Percentiles rank a stretch among this genome's conserved stretches.
Conservation (phyloP, 2,888 invertebrate species). For the Drosophila merina region DNA sequence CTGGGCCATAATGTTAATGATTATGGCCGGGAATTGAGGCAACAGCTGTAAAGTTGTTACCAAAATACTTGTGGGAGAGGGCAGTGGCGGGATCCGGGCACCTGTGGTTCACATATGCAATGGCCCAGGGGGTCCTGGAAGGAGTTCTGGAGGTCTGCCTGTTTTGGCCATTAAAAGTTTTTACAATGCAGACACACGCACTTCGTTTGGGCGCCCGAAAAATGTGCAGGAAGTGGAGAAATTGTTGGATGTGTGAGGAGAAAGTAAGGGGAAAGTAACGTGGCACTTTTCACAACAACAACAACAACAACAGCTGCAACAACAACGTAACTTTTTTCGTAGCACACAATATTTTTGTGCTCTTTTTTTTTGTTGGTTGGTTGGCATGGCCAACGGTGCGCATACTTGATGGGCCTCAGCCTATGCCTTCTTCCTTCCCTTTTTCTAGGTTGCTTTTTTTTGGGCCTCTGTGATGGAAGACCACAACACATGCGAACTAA, state of each 20-base stretch:
- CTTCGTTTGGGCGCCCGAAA: constrained; percentile 44
- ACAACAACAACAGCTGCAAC: constrained; percentile 10
- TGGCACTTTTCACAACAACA: constrained; percentile 36
- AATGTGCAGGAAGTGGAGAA: constrained; percentile 4
- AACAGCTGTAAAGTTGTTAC: constrained; percentile 53
- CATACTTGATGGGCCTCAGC: constrained; percentile 67
- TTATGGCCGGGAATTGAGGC: constrained; percentile 56
- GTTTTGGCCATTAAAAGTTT: constrained; percentile 76
- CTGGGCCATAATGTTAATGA: constrained; percentile 72
- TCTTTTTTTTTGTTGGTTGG: constrained; percentile 28
- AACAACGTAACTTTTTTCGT: constrained; percentile 12
- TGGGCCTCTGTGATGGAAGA: constrained; percentile 67
- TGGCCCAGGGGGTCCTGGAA: constrained; percentile 2
- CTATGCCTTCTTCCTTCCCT: not conserved
- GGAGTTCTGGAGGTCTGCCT: constrained; percentile 13
- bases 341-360: constrained; percentile 49
- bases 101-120: constrained; percentile 69
- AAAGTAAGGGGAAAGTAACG: constrained; percentile 18
- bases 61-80: constrained; percentile 22
- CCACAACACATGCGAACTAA: constrained; percentile 78
- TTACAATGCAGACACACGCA: constrained; percentile 79
- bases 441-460: not conserved
- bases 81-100: constrained; percentile 24
- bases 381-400: constrained; percentile 65
- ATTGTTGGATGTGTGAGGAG: not conserved